Evolutionary conservation across 2,888 invertebrate species (phyloP).

Genomic region (Plebejus argus): DNA sequence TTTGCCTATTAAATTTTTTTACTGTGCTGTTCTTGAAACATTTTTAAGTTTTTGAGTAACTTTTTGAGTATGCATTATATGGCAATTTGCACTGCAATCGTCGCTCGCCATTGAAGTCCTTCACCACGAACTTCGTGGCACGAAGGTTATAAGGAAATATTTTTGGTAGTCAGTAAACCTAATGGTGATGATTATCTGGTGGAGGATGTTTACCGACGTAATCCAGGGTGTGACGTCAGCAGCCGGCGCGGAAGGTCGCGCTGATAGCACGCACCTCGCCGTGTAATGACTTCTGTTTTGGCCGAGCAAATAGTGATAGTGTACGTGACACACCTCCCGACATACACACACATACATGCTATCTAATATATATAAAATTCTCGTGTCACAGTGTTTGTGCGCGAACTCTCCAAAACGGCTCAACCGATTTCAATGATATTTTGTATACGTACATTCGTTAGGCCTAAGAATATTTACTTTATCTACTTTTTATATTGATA

Average conservation of each 20-base stretch:
- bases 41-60: no score
- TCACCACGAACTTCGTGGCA: no score
- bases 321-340: constrained; percentile 28
- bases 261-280: constrained; percentile 19
- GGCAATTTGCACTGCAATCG: neutral
- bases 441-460: no score
- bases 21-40: neutral
- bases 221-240: constrained; percentile 24
- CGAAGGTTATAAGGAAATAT: neutral
- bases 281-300: constrained; percentile 8
- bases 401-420: no score
- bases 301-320: constrained; percentile 26
- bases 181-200: neutral
- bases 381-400: no score
- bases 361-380: no score
- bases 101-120: neutral
- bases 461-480: no score
- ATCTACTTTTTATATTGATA: no score
- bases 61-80: neutral
- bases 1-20: neutral
- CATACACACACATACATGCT: neutral
- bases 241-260: constrained; percentile 16
- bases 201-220: constrained; percentile 1
- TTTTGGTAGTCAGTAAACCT: neutral
- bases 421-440: no score